Evolutionary conservation across 2,888 invertebrate species (phyloP).

Genomic region (Mayetiola destructor): DNA sequence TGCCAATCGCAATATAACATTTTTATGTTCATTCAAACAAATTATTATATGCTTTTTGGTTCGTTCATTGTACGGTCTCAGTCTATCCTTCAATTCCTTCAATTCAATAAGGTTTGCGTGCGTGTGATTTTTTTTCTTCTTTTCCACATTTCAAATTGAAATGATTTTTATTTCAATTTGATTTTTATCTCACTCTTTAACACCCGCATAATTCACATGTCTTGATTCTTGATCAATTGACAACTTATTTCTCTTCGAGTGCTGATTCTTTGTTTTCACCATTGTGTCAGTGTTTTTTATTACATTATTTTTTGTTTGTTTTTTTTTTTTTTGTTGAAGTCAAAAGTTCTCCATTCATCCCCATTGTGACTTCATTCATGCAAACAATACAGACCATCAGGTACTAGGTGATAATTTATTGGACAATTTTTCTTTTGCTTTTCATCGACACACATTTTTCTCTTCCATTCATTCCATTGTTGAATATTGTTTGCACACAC

Average conservation of each 20-base stretch:
- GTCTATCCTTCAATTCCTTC: not conserved
- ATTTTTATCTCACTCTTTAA: conserved; percentile 2
- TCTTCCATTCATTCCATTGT: not conserved
- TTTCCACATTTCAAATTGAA: not conserved
- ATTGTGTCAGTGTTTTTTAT: no score
- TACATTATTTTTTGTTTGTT: no score
- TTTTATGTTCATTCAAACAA: conserved; percentile 5
- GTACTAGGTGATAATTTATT: conserved; percentile 12
- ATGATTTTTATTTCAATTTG: not conserved
- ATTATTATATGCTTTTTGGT: conserved; percentile 3
- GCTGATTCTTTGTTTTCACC: not conserved
- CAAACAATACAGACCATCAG: not conserved
- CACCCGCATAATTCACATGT: no score
- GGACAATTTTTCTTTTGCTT: not conserved
- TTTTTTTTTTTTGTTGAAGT: no score
- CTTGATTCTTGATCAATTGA: not conserved
- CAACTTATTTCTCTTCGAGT: conserved; percentile 1
- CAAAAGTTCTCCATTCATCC: no score
- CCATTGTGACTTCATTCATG: not conserved
- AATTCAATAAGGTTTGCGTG: no score
- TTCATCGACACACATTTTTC: not conserved
- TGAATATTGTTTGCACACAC: not conserved
- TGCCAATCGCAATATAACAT: no score
- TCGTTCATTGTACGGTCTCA: not conserved
- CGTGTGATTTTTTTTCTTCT: not conserved